phyloP scores from a whole-genome alignment of 2,113 vertebrate genomes.

The Nasalis larvatus region DNA sequence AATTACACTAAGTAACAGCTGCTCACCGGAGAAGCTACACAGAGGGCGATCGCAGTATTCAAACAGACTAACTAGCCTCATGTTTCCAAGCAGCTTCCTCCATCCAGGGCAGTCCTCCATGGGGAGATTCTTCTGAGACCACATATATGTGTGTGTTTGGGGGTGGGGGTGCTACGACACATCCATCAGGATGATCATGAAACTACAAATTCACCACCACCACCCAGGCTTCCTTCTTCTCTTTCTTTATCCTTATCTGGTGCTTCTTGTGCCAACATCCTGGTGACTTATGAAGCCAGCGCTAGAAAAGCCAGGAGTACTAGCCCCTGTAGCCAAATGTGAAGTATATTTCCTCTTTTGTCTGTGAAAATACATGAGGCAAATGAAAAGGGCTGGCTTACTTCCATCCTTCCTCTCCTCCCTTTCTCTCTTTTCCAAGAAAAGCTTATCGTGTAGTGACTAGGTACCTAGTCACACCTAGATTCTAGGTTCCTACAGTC shows the following conservation, averaged over 20 bases:
- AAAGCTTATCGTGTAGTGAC: neutral
- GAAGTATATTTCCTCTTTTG: neutral
- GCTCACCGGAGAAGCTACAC: neutral
- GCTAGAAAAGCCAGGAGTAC: neutral
- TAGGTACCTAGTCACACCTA: neutral
- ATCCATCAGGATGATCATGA: neutral
- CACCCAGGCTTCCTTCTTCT: neutral
- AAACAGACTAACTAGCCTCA: neutral
- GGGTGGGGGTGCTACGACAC: neutral
- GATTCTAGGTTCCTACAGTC: neutral
- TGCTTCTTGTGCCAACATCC: neutral
- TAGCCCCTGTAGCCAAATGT: neutral
- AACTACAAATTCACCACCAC: neutral
- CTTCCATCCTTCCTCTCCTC: neutral
- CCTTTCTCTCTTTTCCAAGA: neutral
- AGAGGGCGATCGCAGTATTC: rapidly evolving
- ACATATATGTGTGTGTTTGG: neutral
- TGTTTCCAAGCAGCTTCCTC: neutral
- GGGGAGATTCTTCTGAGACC: neutral
- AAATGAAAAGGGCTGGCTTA: neutral
- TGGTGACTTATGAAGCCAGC: neutral
- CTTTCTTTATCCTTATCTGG: neutral
- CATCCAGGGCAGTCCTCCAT: neutral
- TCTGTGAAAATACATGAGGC: neutral
- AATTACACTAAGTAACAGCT: neutral